These are phyloP conservation scores for Xylota segnis DNA, from an alignment of 2,888 invertebrate genomes.

Conservation along the genomic window DNA sequence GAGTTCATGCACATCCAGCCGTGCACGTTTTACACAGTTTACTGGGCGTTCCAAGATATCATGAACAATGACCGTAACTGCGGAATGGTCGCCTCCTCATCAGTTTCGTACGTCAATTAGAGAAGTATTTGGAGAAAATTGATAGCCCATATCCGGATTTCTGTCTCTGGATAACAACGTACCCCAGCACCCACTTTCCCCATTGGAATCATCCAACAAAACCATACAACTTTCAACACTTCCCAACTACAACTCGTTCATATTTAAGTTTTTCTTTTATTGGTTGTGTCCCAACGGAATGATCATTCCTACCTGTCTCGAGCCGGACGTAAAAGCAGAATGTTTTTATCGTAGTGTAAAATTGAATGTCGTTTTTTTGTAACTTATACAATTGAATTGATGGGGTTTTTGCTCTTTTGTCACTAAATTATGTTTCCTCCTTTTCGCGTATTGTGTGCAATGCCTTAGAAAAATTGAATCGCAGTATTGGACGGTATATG, in stretches of 20 bases:
- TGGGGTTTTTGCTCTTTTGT: background rate
- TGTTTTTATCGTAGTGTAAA: conserved; percentile 9
- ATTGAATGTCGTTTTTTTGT: conserved; percentile 2
- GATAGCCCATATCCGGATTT: conserved; percentile 95
- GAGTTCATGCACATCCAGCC: conserved; percentile 8
- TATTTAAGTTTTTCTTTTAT: conserved; percentile 28
- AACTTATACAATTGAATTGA: conserved; percentile 14
- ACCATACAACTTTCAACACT: conserved; percentile 27
- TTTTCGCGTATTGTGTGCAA: conserved; percentile 9
- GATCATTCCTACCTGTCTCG: conserved; percentile 33
- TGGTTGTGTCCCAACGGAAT: conserved; percentile 25
- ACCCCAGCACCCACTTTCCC: conserved; percentile 94
- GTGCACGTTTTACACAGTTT: conserved; percentile 82
- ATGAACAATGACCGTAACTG: conserved; percentile 96
- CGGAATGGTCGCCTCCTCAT: conserved; percentile 96
- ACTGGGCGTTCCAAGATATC: conserved; percentile 88
- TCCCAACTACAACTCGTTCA: conserved; percentile 26
- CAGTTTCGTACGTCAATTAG: conserved; percentile 91
- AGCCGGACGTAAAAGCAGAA: conserved; percentile 11
- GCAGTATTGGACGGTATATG: background rate
- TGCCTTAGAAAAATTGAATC: conserved; percentile 16
- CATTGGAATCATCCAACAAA: conserved; percentile 92
- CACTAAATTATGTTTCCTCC: conserved; percentile 23
- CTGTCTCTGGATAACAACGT: conserved; percentile 96
- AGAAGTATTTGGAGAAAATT: conserved; percentile 92